These are phyloP conservation scores for Pelmatolapia mariae DNA, from an alignment of 2,113 vertebrate genomes.

Conservation along the genomic window DNA sequence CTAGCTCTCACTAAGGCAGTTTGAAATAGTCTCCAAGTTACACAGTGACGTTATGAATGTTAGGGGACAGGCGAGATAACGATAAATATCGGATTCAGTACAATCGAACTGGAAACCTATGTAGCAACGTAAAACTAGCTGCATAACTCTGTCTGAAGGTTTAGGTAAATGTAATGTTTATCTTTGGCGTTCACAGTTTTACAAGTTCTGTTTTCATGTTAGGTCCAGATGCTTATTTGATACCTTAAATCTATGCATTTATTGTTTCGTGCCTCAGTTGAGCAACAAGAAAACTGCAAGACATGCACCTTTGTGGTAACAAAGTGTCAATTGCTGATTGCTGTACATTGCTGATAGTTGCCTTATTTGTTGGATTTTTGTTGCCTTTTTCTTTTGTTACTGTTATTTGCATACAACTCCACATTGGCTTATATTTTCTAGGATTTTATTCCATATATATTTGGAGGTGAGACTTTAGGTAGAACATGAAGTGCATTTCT, in stretches of 20 bases:
- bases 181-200: not conserved
- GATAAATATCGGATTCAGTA: not conserved
- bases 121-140: not conserved
- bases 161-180: not conserved
- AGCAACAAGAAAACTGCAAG: not conserved
- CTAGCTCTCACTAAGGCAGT: not conserved
- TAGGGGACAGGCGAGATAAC: not conserved
- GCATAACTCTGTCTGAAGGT: not conserved
- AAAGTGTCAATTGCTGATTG: not conserved
- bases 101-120: not conserved
- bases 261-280: slow-evolving; percentile 30
- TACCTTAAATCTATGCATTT: slow-evolving; percentile 32
- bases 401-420: not conserved
- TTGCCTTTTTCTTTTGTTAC: not conserved
- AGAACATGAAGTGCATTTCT: not conserved
- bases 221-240: not conserved
- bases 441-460: not conserved
- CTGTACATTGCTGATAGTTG: not conserved
- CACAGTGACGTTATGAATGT: not conserved
- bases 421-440: not conserved
- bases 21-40: not conserved
- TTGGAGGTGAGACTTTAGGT: not conserved
- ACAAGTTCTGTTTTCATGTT: not conserved
- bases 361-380: not conserved
- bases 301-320: not conserved